Percentiles rank a stretch among this genome's conserved stretches.
Conservation (phyloP, 1,140 invertebrate species). For the Rhyzopertha dominica region DNA sequence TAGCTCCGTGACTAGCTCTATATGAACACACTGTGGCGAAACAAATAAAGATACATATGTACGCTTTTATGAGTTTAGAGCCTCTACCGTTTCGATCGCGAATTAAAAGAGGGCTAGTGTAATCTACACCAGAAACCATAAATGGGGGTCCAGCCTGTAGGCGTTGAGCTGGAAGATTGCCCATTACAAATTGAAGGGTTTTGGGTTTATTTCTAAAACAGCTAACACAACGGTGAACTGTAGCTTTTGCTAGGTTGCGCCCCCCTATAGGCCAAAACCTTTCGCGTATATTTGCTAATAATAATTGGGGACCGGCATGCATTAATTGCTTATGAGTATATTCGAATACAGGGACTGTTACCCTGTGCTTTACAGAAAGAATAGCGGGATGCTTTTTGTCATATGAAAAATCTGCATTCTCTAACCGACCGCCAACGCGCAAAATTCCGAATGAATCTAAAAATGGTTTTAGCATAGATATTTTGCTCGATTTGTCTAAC, state of each 20-base stretch:
- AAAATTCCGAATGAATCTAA: slow-evolving; percentile 40
- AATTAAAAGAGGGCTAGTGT: slow-evolving; percentile 34
- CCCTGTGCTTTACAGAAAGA: no score
- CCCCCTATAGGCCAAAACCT: slow-evolving; percentile 32
- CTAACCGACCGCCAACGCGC: slow-evolving; percentile 45
- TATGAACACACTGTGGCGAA: slow-evolving; percentile 34
- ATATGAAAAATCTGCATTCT: no score
- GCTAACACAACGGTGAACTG: slow-evolving; percentile 12
- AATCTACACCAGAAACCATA: slow-evolving; percentile 34
- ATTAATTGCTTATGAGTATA: slow-evolving; percentile 25
- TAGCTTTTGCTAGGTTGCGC: slow-evolving; percentile 19
- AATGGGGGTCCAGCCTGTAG: slow-evolving; percentile 32
- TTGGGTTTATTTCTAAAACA: slow-evolving; percentile 17
- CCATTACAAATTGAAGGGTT: slow-evolving; percentile 26
- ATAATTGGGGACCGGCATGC: slow-evolving; percentile 32
- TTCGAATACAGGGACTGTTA: slow-evolving; percentile 26
- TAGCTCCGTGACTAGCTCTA: slow-evolving; percentile 35
- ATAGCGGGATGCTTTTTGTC: no score
- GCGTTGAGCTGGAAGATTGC: slow-evolving; percentile 35
- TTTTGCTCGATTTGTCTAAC: slow-evolving; percentile 7
- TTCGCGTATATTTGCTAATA: slow-evolving; percentile 22
- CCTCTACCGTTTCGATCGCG: slow-evolving; percentile 23
- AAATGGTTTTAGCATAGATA: slow-evolving; percentile 39
- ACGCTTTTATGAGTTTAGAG: slow-evolving; percentile 18
- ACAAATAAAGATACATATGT: slow-evolving; percentile 35